These are phyloP conservation scores for Arctocebus calabarensis DNA, from an alignment of 2,797 vertebrate species.

Conservation along the genomic window DNA sequence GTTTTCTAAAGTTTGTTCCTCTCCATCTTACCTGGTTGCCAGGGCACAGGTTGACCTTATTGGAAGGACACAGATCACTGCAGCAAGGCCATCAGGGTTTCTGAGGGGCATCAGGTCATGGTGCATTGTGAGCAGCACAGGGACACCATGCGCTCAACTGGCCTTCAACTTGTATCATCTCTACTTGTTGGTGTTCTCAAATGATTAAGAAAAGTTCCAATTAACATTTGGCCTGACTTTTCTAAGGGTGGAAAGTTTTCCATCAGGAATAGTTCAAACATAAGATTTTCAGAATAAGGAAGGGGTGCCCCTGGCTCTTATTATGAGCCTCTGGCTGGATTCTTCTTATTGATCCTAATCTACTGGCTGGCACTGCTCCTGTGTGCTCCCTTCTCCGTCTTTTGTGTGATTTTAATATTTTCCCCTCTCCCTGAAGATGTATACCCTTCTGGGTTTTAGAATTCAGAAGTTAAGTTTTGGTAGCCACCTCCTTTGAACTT, in stretches of 20 bases:
- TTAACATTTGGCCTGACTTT: slow-evolving; percentile 6
- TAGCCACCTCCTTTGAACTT: neutral
- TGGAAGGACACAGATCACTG: neutral
- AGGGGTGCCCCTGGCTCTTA: slow-evolving; percentile 5
- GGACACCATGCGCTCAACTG: slow-evolving; percentile 26
- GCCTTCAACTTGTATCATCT: neutral
- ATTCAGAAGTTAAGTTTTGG: slow-evolving; percentile 34
- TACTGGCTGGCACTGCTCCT: neutral
- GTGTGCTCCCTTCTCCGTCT: neutral
- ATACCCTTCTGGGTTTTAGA: slow-evolving; percentile 7
- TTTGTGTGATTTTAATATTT: slow-evolving; percentile 25
- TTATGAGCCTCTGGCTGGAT: neutral
- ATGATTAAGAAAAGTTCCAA: slow-evolving; percentile 3
- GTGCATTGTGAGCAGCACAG: neutral
- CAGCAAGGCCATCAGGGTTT: neutral
- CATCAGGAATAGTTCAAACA: neutral
- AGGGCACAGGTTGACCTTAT: neutral
- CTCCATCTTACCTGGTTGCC: neutral
- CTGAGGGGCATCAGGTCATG: neutral
- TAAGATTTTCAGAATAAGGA: slow-evolving; percentile 40
- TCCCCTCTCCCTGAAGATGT: neutral
- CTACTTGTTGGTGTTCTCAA: slow-evolving; percentile 22
- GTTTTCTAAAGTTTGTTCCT: neutral
- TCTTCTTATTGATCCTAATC: slow-evolving; percentile 11
- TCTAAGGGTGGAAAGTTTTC: slow-evolving; percentile 24